These are phyloP conservation scores for Schizaphis graminum DNA, from an alignment of 2,888 invertebrate genomes.

Conservation along the genomic window DNA sequence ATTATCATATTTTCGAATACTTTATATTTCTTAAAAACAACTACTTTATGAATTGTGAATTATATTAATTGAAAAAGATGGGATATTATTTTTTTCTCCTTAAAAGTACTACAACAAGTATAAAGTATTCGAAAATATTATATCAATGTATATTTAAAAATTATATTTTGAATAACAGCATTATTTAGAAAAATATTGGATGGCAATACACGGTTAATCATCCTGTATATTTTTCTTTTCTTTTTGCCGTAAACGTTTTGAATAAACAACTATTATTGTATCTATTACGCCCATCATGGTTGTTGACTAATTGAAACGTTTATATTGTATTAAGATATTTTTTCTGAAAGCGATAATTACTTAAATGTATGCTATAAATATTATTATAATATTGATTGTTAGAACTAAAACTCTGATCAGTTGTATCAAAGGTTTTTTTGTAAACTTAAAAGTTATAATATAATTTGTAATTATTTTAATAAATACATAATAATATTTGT, in stretches of 20 bases:
- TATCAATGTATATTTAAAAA: no score
- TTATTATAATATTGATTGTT: not conserved
- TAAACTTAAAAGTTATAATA: not conserved
- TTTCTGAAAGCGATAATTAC: not conserved
- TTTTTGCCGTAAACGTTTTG: not conserved
- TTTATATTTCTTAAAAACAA: no score
- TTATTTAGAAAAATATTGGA: no score
- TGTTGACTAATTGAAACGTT: not conserved
- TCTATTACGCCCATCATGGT: not conserved
- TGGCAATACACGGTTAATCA: not conserved
- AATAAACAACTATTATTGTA: not conserved
- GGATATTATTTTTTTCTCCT: no score
- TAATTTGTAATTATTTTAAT: not conserved
- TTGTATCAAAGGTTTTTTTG: not conserved
- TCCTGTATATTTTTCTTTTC: not conserved
- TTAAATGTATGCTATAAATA: not conserved
- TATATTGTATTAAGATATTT: not conserved
- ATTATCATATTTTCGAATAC: no score
- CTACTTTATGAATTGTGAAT: no score
- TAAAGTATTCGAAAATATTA: no score
- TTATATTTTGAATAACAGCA: no score
- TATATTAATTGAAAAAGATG: no score
- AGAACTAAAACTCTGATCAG: not conserved
- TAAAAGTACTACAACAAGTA: no score
- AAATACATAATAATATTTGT: not conserved